Percentiles rank a stretch among this genome's conserved stretches.
phyloP scores from a whole-genome alignment of 1,140 invertebrate genomes.

The Geopemphigus sp. region DNA sequence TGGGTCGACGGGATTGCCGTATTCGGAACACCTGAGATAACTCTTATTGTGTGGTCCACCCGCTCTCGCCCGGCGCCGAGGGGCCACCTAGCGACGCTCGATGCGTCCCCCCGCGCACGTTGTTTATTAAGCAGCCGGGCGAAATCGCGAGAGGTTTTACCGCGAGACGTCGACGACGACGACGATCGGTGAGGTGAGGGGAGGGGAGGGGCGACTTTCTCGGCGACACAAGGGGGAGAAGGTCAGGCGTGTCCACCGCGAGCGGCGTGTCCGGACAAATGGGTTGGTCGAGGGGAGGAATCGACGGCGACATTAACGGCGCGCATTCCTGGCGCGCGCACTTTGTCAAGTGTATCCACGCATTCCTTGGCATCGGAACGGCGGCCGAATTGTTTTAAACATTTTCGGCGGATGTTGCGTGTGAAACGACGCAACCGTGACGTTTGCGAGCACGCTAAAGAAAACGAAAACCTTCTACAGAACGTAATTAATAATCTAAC shows the following conservation, averaged over 20 bases:
- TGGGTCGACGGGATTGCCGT: background rate
- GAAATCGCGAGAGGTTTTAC: background rate
- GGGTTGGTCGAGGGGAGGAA: too few species aligned
- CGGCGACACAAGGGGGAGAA: too few species aligned
- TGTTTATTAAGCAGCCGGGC: background rate
- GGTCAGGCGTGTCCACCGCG: background rate
- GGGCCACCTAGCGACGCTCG: too few species aligned
- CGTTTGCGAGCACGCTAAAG: too few species aligned
- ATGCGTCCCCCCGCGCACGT: too few species aligned
- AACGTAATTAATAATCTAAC: too few species aligned
- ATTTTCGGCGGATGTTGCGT: too few species aligned
- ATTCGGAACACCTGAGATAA: conserved; percentile 1
- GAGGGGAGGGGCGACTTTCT: background rate
- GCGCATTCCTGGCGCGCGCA: background rate
- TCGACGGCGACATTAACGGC: background rate
- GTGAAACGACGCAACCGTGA: too few species aligned
- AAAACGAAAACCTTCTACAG: too few species aligned
- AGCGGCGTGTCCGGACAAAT: background rate
- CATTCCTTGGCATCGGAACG: too few species aligned
- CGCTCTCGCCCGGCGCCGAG: too few species aligned
- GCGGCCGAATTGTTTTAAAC: too few species aligned
- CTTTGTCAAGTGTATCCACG: background rate
- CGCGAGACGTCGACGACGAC: background rate
- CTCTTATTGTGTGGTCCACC: background rate
- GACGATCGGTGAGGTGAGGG: background rate